Conservation (phyloP, 2,888 invertebrate species). For the Lutraria lutraria region DNA sequence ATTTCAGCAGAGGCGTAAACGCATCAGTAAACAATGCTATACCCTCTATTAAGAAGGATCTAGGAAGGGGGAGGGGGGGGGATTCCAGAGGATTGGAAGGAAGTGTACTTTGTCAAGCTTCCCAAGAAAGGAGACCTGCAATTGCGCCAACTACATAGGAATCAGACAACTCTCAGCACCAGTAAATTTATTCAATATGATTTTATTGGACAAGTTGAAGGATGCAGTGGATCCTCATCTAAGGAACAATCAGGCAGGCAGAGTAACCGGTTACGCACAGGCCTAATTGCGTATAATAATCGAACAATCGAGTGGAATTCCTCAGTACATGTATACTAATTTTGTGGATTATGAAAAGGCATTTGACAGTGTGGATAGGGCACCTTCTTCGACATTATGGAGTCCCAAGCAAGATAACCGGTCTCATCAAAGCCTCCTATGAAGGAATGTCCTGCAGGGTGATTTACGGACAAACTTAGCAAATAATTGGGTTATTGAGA, state of each 20-base stretch:
- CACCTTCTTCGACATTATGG: not conserved
- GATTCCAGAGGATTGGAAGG: conserved; percentile 22
- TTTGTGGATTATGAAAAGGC: conserved; percentile 48
- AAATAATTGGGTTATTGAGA: not conserved
- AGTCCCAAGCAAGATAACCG: not conserved
- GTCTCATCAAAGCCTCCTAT: not conserved
- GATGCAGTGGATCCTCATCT: conserved; percentile 38
- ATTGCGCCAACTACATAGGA: conserved; percentile 51
- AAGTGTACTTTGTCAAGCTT: conserved; percentile 26
- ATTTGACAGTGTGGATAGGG: conserved; percentile 28
- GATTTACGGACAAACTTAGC: not conserved
- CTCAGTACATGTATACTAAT: conserved; percentile 30
- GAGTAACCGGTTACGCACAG: conserved; percentile 36
- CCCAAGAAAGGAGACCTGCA: conserved; percentile 45
- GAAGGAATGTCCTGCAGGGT: not conserved
- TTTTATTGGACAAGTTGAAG: conserved; percentile 37
- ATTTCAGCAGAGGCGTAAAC: no score
- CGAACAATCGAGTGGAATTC: conserved; percentile 45
- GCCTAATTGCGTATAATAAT: conserved; percentile 42
- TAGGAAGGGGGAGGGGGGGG: not conserved
- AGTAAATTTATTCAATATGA: conserved; percentile 40
- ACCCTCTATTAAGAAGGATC: no score
- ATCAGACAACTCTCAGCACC: conserved; percentile 41
- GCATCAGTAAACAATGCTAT: no score
- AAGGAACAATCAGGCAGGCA: conserved; percentile 46